phyloP scores from a whole-genome alignment of 2,113 vertebrate genomes.

The Guaruba guarouba region DNA sequence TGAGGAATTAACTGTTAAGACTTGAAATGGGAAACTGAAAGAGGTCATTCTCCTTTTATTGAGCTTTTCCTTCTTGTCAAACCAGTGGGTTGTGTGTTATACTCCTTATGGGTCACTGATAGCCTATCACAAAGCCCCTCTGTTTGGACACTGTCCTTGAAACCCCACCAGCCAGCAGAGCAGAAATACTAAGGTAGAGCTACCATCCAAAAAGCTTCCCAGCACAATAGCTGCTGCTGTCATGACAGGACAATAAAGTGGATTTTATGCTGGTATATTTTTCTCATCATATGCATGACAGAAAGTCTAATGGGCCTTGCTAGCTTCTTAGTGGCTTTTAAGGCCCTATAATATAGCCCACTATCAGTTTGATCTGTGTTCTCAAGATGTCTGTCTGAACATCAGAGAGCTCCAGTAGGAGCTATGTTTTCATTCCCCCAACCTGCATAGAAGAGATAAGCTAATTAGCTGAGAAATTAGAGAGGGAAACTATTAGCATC shows the following conservation, averaged over 20 bases:
- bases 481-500: constrained; percentile 71
- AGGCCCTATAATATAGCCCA: constrained; percentile 73
- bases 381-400: constrained; percentile 78
- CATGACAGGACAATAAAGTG: constrained; percentile 78
- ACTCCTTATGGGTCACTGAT: constrained; percentile 77
- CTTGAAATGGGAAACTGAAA: constrained; percentile 74
- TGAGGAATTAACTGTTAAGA: constrained; percentile 42
- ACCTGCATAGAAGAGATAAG: constrained; percentile 76
- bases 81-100: constrained; percentile 68
- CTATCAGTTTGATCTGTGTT: constrained; percentile 79
- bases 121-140: constrained; percentile 92
- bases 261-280: constrained; percentile 81
- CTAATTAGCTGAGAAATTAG: constrained; percentile 85
- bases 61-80: constrained; percentile 78
- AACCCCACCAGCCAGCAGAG: constrained; percentile 74
- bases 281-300: constrained; percentile 86
- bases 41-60: constrained; percentile 72
- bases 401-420: constrained; percentile 73
- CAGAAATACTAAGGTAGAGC: constrained; percentile 74
- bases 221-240: constrained; percentile 84
- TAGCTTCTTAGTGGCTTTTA: constrained; percentile 86
- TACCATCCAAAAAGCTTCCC: constrained; percentile 53
- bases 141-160: constrained; percentile 73
- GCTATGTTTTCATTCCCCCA: constrained; percentile 84
- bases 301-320: constrained; percentile 92